Percentiles rank a stretch among this genome's conserved stretches.
Conservation (phyloP, 1,140 invertebrate species). For the Rhopalosiphum padi region DNA sequence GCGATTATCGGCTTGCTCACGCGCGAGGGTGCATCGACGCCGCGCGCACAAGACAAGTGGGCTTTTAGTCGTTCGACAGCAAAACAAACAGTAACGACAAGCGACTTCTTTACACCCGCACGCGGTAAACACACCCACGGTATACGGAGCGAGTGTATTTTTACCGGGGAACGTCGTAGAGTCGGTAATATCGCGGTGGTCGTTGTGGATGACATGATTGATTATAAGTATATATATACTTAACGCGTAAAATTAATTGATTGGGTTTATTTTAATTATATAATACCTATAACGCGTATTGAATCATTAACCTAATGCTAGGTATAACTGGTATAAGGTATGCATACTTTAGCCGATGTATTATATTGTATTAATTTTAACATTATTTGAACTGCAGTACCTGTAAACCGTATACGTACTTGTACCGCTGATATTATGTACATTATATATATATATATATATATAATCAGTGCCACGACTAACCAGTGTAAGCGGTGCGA, state of each 20-base stretch:
- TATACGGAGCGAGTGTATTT: neutral
- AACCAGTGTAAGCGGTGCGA: too few relatives aligned
- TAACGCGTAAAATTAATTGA: neutral
- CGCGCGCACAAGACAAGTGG: conserved; percentile 36
- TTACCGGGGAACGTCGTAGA: neutral
- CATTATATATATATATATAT: too few relatives aligned
- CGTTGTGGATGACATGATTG: neutral
- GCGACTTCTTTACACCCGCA: conserved; percentile 5
- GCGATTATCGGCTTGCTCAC: neutral
- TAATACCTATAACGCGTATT: neutral
- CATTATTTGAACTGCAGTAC: too few relatives aligned
- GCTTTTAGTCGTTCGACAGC: conserved; percentile 47
- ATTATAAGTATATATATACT: neutral
- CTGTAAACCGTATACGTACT: too few relatives aligned
- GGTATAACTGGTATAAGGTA: too few relatives aligned
- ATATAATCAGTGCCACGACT: too few relatives aligned
- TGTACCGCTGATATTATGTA: too few relatives aligned
- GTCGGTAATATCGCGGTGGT: neutral
- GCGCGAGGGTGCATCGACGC: neutral
- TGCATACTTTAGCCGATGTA: too few relatives aligned
- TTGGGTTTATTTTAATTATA: neutral
- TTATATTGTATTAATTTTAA: too few relatives aligned
- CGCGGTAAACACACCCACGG: neutral
- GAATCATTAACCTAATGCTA: too few relatives aligned
- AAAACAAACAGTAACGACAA: conserved; percentile 53